phyloP scores from a whole-genome alignment of 2,888 invertebrate genomes.

The Drosophila helvetica region DNA sequence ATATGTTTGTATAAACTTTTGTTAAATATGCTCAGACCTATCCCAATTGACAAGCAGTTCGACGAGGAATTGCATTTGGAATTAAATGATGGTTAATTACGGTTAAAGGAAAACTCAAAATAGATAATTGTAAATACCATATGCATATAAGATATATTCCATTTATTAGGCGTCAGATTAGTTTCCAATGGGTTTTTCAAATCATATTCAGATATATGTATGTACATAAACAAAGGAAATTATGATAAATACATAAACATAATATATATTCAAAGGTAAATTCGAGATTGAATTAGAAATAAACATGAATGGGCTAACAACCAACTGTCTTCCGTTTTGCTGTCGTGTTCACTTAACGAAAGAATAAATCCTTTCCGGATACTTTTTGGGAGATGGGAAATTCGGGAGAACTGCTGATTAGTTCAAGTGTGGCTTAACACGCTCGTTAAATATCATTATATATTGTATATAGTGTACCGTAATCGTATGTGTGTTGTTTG shows the following conservation, averaged over 20 bases:
- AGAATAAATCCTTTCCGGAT: conserved; percentile 19
- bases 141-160: conserved; percentile 62
- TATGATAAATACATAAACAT: conserved; percentile 53
- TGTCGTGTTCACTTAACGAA: conserved; percentile 46
- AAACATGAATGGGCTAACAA: conserved; percentile 47
- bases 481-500: conserved; percentile 45
- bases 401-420: conserved; percentile 47
- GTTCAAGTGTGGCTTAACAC: conserved; percentile 41
- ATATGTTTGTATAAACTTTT: conserved; percentile 13
- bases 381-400: conserved; percentile 34
- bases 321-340: conserved; percentile 56
- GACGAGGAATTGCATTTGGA: conserved; percentile 10
- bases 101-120: conserved; percentile 4
- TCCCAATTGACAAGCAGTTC: conserved; percentile 61
- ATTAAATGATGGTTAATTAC: no score
- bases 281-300: conserved; percentile 66
- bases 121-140: no score
- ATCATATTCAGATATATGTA: conserved; percentile 60
- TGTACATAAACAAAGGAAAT: conserved; percentile 70
- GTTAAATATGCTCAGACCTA: conserved; percentile 47
- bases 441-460: conserved; percentile 44
- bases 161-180: conserved; percentile 73
- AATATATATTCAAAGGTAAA: conserved; percentile 58
- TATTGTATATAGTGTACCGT: conserved; percentile 41
- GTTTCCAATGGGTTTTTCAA: conserved; percentile 50